Percentiles rank a stretch among this genome's conserved stretches.
These are phyloP conservation scores for Strigamia maritima DNA, from an alignment of 2,888 invertebrate species.

Conservation along the genomic window DNA sequence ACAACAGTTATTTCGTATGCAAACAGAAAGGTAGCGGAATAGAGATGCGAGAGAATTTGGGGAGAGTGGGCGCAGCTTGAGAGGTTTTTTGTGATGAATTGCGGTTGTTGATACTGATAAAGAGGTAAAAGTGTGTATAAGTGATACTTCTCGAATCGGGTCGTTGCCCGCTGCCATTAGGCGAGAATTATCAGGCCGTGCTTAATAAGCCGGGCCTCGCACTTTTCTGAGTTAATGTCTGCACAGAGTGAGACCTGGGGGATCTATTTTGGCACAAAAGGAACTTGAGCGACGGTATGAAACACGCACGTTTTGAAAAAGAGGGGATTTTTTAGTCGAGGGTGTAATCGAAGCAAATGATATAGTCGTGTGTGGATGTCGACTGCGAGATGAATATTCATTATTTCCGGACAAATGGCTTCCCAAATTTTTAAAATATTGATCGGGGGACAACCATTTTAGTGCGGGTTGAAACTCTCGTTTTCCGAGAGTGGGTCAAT, in stretches of 20 bases:
- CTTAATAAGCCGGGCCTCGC: conserved; percentile 15
- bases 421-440: conserved; percentile 34
- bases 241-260: conserved; percentile 6
- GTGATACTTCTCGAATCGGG: background rate
- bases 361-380: conserved; percentile 18
- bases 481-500: conserved; percentile 10
- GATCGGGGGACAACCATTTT: conserved; percentile 34
- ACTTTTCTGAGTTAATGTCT: conserved; percentile 1
- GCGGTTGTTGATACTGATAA: background rate
- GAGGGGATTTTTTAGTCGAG: background rate
- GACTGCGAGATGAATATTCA: conserved; percentile 33
- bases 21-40: background rate
- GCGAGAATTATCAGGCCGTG: conserved; percentile 15
- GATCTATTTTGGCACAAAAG: conserved; percentile 2
- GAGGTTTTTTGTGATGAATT: background rate
- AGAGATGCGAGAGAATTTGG: background rate
- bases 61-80: background rate
- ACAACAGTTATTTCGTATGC: conserved; percentile 1
- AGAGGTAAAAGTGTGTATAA: conserved; percentile 1
- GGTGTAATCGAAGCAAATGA: conserved; percentile 15
- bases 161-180: conserved; percentile 1
- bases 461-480: background rate
- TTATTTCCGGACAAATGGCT: conserved; percentile 36
- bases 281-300: background rate
- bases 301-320: background rate